Conservation (phyloP, 1,140 invertebrate genomes). For the Drosophila repleta region DNA sequence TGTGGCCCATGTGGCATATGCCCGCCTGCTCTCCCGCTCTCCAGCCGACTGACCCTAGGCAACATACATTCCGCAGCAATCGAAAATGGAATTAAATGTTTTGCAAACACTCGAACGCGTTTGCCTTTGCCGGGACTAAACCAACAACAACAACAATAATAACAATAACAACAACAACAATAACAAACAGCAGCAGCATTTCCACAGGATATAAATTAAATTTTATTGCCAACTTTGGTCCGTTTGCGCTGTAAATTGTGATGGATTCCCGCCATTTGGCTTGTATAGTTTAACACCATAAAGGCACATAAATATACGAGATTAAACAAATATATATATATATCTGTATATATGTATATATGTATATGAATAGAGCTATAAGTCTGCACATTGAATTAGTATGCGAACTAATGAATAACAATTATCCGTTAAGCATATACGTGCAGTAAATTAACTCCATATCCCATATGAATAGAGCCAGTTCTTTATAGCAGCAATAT, state of each 20-base stretch:
- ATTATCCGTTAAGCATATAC: constrained; percentile 17
- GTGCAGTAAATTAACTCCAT: constrained; percentile 5
- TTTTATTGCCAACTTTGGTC: constrained; percentile 53
- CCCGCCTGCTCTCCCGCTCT: background rate
- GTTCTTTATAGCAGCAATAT: too few species aligned
- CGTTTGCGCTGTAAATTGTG: constrained; percentile 52
- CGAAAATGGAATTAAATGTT: constrained; percentile 66
- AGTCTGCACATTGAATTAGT: constrained; percentile 6
- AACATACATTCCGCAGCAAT: constrained; percentile 34
- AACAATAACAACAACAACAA: constrained; percentile 9
- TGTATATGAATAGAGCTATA: background rate
- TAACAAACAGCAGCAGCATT: constrained; percentile 9
- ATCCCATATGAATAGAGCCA: too few species aligned
- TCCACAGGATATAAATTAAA: constrained; percentile 51
- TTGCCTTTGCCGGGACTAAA: constrained; percentile 5
- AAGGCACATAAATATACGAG: constrained; percentile 23
- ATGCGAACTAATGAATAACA: constrained; percentile 36
- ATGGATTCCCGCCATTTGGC: constrained; percentile 50
- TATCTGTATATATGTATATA: background rate
- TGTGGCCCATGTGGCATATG: constrained; percentile 35
- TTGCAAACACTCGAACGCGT: constrained; percentile 52
- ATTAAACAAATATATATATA: background rate
- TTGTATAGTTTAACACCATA: constrained; percentile 26
- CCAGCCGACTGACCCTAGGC: background rate
- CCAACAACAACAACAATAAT: constrained; percentile 4